phyloP scores from a whole-genome alignment of 2,113 vertebrate species.

The Neolamprologus devosi region DNA sequence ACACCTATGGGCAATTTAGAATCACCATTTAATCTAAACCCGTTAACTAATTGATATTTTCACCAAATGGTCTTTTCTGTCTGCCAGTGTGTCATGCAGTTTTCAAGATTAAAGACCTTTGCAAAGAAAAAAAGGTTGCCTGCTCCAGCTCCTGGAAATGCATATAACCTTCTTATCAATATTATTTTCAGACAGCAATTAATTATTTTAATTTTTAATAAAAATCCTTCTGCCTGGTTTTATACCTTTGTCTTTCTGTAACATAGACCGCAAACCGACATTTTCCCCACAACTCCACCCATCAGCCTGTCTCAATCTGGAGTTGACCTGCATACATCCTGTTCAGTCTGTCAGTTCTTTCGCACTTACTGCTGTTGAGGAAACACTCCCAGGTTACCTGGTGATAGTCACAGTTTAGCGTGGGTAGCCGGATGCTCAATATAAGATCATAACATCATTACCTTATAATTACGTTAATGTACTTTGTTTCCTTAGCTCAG shows the following conservation, averaged over 20 bases:
- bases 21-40: background rate
- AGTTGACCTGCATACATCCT: background rate
- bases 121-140: background rate
- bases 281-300: background rate
- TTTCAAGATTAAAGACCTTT: background rate
- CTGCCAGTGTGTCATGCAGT: background rate
- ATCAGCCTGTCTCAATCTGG: background rate
- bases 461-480: background rate
- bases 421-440: background rate
- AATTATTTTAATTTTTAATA: background rate
- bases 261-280: background rate
- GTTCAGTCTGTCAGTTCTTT: background rate
- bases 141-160: background rate
- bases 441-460: background rate
- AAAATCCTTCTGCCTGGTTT: background rate
- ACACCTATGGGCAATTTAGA: background rate
- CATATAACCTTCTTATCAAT: background rate
- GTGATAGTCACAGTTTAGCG: background rate
- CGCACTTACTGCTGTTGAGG: background rate
- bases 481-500: background rate
- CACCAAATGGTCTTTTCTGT: background rate
- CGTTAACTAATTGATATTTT: too few species aligned
- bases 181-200: background rate
- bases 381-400: background rate
- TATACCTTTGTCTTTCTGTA: background rate